phyloP scores from a whole-genome alignment of 2,113 vertebrate species.

The Lepus timidus region DNA sequence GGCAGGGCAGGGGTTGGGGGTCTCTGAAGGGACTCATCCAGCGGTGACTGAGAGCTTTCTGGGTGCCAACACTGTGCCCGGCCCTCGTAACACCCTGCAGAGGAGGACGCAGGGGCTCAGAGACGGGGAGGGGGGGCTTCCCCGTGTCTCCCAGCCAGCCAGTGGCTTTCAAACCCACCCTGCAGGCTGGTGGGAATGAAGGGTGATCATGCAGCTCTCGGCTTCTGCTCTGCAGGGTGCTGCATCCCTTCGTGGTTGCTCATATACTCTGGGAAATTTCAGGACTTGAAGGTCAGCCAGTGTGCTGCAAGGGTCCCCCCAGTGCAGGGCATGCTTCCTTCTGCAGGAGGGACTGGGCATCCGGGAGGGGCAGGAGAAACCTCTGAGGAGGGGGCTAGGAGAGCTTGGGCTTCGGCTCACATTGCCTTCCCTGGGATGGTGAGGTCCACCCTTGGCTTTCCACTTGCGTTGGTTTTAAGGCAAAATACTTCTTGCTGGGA shows the following conservation, averaged over 20 bases:
- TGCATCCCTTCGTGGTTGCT: not conserved
- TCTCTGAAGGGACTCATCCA: not conserved
- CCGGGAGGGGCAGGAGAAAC: not conserved
- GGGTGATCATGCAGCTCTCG: not conserved
- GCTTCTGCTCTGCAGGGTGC: not conserved
- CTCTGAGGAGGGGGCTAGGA: not conserved
- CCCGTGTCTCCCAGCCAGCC: not conserved
- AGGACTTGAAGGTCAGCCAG: not conserved
- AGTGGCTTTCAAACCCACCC: not conserved
- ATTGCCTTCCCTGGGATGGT: not conserved
- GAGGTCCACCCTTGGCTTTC: not conserved
- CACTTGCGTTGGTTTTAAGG: slow-evolving; percentile 46
- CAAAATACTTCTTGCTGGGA: not conserved
- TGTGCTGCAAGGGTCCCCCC: not conserved
- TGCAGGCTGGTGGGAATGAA: not conserved
- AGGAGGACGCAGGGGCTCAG: not conserved
- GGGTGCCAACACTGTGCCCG: not conserved
- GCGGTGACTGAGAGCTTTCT: not conserved
- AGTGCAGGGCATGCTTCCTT: not conserved
- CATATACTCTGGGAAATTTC: not conserved
- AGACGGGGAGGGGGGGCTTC: no score
- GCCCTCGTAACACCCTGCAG: accelerated
- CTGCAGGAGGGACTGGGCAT: not conserved
- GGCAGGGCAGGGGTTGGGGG: not conserved
- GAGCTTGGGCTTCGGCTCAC: not conserved